A percentile compares a stretch with the other conserved stretches of the same genome.
Evolutionary conservation across 1,140 invertebrate genomes (phyloP).

Genomic region (Pseudobourletiella spinata): DNA sequence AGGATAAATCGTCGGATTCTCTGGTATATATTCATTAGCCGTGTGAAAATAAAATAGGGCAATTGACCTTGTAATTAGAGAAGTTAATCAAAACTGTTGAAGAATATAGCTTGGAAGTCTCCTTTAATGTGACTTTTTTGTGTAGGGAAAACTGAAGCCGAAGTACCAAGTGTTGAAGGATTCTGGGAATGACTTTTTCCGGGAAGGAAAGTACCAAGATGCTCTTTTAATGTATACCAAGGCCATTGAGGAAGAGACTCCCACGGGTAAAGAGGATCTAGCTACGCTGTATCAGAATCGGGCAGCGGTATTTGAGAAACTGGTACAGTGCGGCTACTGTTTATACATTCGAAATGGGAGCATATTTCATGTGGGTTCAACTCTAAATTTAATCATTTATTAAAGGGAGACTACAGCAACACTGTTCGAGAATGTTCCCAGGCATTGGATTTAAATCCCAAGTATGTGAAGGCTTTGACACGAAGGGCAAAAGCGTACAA

Average conservation of each 20-base stretch:
- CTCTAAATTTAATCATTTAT: background rate
- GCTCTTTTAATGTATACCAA: conserved; percentile 79
- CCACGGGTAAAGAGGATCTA: conserved; percentile 59
- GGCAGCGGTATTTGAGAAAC: conserved; percentile 86
- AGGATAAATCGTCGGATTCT: too few relatives aligned
- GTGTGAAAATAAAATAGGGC: too few relatives aligned
- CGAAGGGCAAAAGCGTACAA: conserved; percentile 75
- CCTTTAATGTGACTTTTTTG: conserved; percentile 17
- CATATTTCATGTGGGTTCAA: too few relatives aligned
- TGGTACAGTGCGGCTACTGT: too few relatives aligned
- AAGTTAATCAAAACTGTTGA: background rate
- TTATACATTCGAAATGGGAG: too few relatives aligned
- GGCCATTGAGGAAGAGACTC: conserved; percentile 76
- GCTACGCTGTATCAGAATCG: conserved; percentile 92
- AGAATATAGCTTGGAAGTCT: background rate
- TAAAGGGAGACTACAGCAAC: conserved; percentile 70
- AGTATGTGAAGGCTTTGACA: conserved; percentile 79
- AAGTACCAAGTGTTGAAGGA: conserved; percentile 59
- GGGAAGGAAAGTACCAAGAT: conserved; percentile 72
- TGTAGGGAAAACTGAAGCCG: background rate
- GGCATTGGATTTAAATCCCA: conserved; percentile 75
- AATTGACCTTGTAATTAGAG: conserved; percentile 8
- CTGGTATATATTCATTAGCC: too few relatives aligned
- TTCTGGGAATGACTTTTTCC: conserved; percentile 80
- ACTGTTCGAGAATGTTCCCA: conserved; percentile 78